These are phyloP conservation scores for Gibbula magus DNA, from an alignment of 2,888 invertebrate species.

Conservation along the genomic window DNA sequence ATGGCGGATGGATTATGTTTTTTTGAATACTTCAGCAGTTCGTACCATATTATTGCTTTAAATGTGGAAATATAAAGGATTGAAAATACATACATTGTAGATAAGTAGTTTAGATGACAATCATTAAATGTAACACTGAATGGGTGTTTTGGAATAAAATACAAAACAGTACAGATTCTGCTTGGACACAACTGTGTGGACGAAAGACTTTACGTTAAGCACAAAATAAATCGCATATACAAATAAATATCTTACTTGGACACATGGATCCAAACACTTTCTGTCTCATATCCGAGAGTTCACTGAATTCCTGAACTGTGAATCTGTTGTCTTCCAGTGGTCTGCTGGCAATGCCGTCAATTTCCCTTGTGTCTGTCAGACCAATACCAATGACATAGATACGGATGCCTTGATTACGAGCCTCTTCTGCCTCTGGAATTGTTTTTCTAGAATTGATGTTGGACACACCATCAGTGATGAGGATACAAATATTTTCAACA, in stretches of 20 bases:
- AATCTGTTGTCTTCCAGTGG: slow-evolving; percentile 50
- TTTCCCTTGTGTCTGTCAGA: slow-evolving; percentile 49
- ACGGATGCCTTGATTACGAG: slow-evolving; percentile 46
- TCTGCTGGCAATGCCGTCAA: slow-evolving; percentile 50
- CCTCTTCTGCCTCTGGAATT: slow-evolving; percentile 62
- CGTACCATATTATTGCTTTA: too few species aligned
- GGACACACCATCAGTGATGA: slow-evolving; percentile 71
- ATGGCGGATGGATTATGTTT: too few species aligned
- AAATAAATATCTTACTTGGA: slow-evolving; percentile 42
- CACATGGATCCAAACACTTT: slow-evolving; percentile 50
- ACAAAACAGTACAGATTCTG: too few species aligned
- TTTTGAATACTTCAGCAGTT: too few species aligned
- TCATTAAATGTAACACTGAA: too few species aligned
- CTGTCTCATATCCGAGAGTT: slow-evolving; percentile 46
- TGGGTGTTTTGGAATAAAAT: too few species aligned
- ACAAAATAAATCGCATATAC: too few species aligned
- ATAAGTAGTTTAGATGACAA: too few species aligned
- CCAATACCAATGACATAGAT: slow-evolving; percentile 60
- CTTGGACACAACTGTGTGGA: too few species aligned
- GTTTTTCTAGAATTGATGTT: slow-evolving; percentile 65
- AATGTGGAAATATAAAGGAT: too few species aligned
- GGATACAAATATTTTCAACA: slow-evolving; percentile 62
- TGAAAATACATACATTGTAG: too few species aligned
- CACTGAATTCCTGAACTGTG: slow-evolving; percentile 53
- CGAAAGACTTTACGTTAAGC: too few species aligned